Evolutionary conservation across 2,888 invertebrate genomes (phyloP), one percentile per base, ranked within the genome.

Genomic region (Aspidapion aeneum): DNA sequence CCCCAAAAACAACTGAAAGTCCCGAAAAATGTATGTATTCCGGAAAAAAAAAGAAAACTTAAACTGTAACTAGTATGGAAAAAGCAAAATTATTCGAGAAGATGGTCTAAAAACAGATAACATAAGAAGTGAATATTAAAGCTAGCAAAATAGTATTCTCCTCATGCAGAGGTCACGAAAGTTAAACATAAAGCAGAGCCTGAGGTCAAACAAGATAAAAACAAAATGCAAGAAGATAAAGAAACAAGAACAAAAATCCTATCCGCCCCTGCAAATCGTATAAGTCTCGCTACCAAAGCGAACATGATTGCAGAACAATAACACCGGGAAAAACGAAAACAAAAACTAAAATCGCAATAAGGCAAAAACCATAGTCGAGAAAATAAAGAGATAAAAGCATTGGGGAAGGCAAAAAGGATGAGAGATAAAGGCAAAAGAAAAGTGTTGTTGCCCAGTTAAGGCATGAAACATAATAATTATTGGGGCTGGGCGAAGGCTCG

Each of bases 191-290:
- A 35, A 12, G 35, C 12, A 35, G 5, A 35, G 5, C 35, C 12
- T 35, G 12, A 35, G 35, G 35, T 12, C 35, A 35, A 3, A 3
- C 3, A 3, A 35, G 35, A 35, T 35, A 35, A 35, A n/a, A 35
- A 35, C 35, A 52, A 52, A 52, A 52, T 52, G 17, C 19, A n/a
- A n/a, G 52, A 9, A 5, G 52, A 19, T 18, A 17, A 18, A 17
- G 52, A 52, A 5, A 52, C 9, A 48, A n/a, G 17, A 52, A 52
- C 17, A 52, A 54, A 63, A 64, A 66, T 61, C 59, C 61, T 55
- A 57, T 61, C 63, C 63, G 61, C 64, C 66, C 63, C 60, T 63
- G 66, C 63, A 35, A 62, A 63, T 60, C 63, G 58, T 61, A 66
- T 66, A 35, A 35, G 35, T 65, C 60, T 61, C 65, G 65, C 65